Conservation (phyloP, 2,797 vertebrate species). For the Clarias laeviceps region DNA sequence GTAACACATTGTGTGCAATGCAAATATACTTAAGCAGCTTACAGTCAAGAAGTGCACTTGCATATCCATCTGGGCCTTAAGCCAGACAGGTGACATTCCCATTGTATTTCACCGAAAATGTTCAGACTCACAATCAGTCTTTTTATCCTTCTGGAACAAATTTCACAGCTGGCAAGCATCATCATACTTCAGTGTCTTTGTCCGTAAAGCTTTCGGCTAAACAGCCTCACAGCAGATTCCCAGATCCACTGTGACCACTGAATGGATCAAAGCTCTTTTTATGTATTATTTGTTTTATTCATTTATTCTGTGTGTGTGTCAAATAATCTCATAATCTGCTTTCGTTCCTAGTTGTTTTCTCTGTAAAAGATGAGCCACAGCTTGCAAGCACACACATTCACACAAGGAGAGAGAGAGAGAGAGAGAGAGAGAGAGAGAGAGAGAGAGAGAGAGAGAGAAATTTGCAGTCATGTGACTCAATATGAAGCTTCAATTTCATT, state of each 20-base stretch:
- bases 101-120: constrained; percentile 7
- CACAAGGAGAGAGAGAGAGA: neutral
- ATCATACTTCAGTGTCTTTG: constrained; percentile 27
- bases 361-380: constrained; percentile 53
- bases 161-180: constrained; percentile 18
- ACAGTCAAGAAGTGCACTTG: neutral
- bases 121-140: neutral
- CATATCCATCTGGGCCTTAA: constrained; percentile 14
- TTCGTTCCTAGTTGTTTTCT: constrained; percentile 65
- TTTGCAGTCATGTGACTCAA: constrained; percentile 61
- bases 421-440: too few species aligned
- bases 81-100: constrained; percentile 27
- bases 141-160: constrained; percentile 32
- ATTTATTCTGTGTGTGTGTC: constrained; percentile 51
- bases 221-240: constrained; percentile 1
- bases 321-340: constrained; percentile 77
- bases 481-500: constrained; percentile 70
- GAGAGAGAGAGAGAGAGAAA: too few species aligned
- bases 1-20: neutral
- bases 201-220: constrained; percentile 24
- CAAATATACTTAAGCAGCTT: constrained; percentile 11
- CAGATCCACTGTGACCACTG: constrained; percentile 39
- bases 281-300: constrained; percentile 47
- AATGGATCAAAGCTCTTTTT: constrained; percentile 44
- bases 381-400: constrained; percentile 23